A percentile compares a stretch with the other conserved stretches of the same genome.
phyloP scores from a whole-genome alignment of 2,797 vertebrate species.

The Enoplosus armatus region DNA sequence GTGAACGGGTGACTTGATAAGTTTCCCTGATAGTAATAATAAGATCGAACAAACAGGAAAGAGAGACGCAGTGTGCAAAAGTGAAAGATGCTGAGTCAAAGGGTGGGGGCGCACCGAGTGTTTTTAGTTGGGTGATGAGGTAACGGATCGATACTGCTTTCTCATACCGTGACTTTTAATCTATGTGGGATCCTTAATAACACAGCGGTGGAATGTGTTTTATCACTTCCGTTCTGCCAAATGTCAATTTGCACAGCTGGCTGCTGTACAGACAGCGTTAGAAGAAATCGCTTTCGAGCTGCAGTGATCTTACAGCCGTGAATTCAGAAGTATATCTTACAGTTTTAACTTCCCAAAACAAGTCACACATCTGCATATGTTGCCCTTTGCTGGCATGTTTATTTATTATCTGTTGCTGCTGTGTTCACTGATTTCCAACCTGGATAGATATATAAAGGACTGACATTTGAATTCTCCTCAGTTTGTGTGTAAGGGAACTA shows the following conservation, averaged over 20 bases:
- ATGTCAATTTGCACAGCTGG: constrained; percentile 34
- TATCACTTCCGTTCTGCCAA: constrained; percentile 48
- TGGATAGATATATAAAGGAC: no score
- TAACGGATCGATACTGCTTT: constrained; percentile 53
- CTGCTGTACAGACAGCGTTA: no score
- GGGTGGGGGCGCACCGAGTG: constrained; percentile 57
- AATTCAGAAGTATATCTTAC: not conserved
- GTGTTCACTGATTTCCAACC: not conserved
- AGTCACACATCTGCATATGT: not conserved
- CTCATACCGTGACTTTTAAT: constrained; percentile 51
- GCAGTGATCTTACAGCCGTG: not conserved
- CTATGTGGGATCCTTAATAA: constrained; percentile 58
- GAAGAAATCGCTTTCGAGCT: no score
- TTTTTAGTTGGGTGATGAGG: constrained; percentile 62
- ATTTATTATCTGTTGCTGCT: not conserved
- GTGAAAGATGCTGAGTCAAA: constrained; percentile 83
- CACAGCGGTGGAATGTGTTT: constrained; percentile 53
- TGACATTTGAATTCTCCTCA: not conserved
- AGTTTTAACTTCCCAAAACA: not conserved
- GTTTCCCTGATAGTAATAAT: constrained; percentile 84
- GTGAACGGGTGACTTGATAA: constrained; percentile 72
- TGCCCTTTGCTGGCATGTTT: not conserved
- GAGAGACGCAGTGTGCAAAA: constrained; percentile 66
- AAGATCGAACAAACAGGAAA: constrained; percentile 78
- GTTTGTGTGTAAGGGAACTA: not conserved